These are phyloP conservation scores for Hemicentrotus pulcherrimus DNA, from an alignment of 35 echinoderm and acorn worm species.

Conservation along the genomic window DNA sequence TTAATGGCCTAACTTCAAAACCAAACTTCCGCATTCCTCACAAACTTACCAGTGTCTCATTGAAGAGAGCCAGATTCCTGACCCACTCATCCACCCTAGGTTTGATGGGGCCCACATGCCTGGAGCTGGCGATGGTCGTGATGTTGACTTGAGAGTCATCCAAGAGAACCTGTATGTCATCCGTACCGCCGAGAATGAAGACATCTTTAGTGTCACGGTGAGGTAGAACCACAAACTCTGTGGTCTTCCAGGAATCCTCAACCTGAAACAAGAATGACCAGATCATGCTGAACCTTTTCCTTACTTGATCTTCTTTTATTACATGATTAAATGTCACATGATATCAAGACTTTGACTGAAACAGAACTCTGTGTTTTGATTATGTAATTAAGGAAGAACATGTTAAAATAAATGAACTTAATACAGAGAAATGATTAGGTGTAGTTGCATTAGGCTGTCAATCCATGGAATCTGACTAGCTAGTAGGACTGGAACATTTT, in stretches of 20 bases:
- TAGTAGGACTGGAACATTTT: not conserved
- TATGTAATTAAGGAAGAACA: too few species aligned
- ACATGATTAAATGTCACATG: too few species aligned
- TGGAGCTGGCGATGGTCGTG: constrained; percentile 84
- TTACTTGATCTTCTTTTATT: too few species aligned
- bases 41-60: constrained; percentile 74
- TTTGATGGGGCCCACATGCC: constrained; percentile 97
- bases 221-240: constrained; percentile 91
- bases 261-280: constrained; percentile 61
- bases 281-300: not conserved
- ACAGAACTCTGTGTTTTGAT: too few species aligned
- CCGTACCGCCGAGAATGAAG: constrained; percentile 97
- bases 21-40: not conserved
- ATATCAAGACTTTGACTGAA: too few species aligned
- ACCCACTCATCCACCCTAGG: constrained; percentile 97
- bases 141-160: constrained; percentile 99
- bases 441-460: not conserved
- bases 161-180: constrained; percentile 94
- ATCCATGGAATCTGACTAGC: not conserved
- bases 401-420: too few species aligned
- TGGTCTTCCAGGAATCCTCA: constrained; percentile 99
- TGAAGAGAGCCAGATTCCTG: constrained; percentile 89
- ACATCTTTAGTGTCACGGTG: constrained; percentile 98
- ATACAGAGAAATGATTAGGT: not conserved
- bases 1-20: not conserved